Evolutionary conservation across 2,888 invertebrate genomes (phyloP), one percentile per base, ranked within the genome.

Genomic region (Meteorus colon): DNA sequence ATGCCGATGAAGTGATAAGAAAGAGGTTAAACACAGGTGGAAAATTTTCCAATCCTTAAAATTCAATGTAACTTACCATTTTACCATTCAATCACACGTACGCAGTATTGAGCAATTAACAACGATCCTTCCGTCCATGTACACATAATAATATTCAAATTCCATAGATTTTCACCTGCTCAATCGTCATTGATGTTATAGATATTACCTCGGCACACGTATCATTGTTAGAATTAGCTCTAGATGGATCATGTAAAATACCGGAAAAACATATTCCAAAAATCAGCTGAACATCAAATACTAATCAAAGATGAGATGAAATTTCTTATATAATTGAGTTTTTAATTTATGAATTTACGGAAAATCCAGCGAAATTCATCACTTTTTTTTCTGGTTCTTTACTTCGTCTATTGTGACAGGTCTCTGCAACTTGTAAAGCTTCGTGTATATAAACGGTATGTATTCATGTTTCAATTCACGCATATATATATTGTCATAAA

Each of bases 61-160:
- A 51, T 19, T 37, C 16, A 45, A 24, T 27, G 34, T 65, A 62
- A 66, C 84, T 85, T 77, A 87, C 87, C 87, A 87, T 87, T 83
- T 86, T 87, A 86, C 77, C 82, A 84, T 80, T 83, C 75, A 77
- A 78, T 82, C 77, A 75, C 70, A 76, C 72, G 80, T 79, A 82
- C 74, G 78, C 78, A 81, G 82, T 79, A 82, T 79, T 80, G 83
- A 83, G 77, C 81, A 83, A 79, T 84, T 80, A 83, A 81, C 79
- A 82, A 82, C 76, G 81, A 84, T 80, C 83, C 81, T 71, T 81
- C 78, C 78, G 81, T 81, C 74, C 79, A 79, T 80, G 79, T 77
- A 80, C 84, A 80, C 84, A 82, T 85, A 86, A 85, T 85, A 79
- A 80, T 83, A 83, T 67, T 37, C 41, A 51, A 19, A 59, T 59